phyloP scores from a whole-genome alignment of 2,797 vertebrate genomes.

The Hippopotamyrus pictus region DNA sequence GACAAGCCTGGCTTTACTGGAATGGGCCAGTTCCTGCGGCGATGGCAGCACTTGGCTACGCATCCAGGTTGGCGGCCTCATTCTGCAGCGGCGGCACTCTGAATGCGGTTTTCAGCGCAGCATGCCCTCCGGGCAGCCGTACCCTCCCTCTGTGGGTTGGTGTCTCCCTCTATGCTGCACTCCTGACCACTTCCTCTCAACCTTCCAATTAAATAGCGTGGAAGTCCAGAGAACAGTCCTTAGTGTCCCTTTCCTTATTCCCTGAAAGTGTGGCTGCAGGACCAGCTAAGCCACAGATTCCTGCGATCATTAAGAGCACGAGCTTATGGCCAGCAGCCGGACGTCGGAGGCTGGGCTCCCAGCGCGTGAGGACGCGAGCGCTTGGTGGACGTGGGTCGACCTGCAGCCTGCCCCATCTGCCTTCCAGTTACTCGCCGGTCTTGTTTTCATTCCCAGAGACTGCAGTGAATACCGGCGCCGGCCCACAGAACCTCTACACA shows the following conservation, averaged over 20 bases:
- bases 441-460: background rate
- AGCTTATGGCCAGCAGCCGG: background rate
- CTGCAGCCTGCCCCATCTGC: background rate
- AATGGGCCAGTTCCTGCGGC: background rate
- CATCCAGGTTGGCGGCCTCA: background rate
- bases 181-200: background rate
- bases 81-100: background rate
- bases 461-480: background rate
- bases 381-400: background rate
- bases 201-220: background rate
- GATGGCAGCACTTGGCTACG: background rate
- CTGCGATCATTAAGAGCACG: background rate
- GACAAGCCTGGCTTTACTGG: background rate
- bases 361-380: background rate
- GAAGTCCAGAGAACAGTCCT: background rate
- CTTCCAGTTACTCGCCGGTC: background rate
- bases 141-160: background rate
- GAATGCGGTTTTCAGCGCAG: background rate
- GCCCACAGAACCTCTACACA: background rate
- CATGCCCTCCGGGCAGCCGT: background rate
- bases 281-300: background rate
- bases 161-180: background rate
- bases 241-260: background rate
- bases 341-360: background rate
- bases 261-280: background rate